These are phyloP conservation scores for Plectrocnemia conspersa DNA, from an alignment of 1,140 invertebrate species.

Conservation along the genomic window DNA sequence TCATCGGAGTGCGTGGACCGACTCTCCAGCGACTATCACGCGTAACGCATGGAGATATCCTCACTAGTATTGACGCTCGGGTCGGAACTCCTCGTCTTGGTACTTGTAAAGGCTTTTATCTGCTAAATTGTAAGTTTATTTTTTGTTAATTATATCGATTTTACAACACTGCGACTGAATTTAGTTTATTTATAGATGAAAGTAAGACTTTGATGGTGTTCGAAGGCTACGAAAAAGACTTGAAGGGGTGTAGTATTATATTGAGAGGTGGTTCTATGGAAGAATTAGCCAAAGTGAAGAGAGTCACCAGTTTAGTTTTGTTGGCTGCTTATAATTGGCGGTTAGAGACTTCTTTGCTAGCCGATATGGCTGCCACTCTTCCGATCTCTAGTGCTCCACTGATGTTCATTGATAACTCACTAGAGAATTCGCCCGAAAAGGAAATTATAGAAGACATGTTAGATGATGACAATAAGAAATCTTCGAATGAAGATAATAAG, in stretches of 20 bases:
- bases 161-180: conserved; percentile 3
- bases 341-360: conserved; percentile 85
- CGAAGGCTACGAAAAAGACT: conserved; percentile 79
- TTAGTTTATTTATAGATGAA: conserved; percentile 46
- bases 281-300: conserved; percentile 80
- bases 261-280: conserved; percentile 70
- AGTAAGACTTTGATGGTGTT: conserved; percentile 90
- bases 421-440: conserved; percentile 35
- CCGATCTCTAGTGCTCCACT: conserved; percentile 50
- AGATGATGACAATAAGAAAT: neutral
- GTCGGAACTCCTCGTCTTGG: conserved; percentile 75
- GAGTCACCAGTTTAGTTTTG: conserved; percentile 74
- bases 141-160: conserved; percentile 12
- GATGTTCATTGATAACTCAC: conserved; percentile 44
- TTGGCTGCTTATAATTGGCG: conserved; percentile 88
- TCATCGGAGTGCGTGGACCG: conserved; percentile 81
- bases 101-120: conserved; percentile 84
- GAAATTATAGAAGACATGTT: conserved; percentile 1
- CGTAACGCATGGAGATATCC: conserved; percentile 79
- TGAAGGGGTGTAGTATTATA: conserved; percentile 85
- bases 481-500: neutral
- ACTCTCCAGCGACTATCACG: conserved; percentile 81
- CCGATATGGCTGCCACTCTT: conserved; percentile 73
- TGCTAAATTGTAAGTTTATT: conserved; percentile 56
- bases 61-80: conserved; percentile 85